Evolutionary conservation across 2,113 vertebrate genomes (phyloP), one percentile per base, ranked within the genome.

Genomic region (Callipepla squamata): DNA sequence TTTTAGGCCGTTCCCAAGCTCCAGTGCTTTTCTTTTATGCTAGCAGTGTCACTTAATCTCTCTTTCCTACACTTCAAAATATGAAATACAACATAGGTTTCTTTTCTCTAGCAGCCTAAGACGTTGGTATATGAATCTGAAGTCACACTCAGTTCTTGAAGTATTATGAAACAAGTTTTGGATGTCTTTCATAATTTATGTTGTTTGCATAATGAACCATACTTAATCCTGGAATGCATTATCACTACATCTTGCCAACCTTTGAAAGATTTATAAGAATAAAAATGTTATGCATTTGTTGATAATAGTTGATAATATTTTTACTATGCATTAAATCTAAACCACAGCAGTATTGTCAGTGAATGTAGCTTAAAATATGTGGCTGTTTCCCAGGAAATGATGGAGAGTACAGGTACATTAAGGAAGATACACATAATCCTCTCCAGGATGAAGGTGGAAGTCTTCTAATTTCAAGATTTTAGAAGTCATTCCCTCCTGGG

Each of bases 101-200:
- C 47, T 78, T 73, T 44, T 36, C 42, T 59, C 21, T 34, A n/a
- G n/a, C 42, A 83, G 72, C 65, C 47, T 74, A 70, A 95, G 50
- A 57, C 50, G 32, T 53, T 81, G 26, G 53, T 88, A 15, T 16
- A 17, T 55, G 34, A 50, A 25, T 77, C 75, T 91, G 11, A 89
- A 93, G 50, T 48, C 50, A 78, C 93, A 65, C 89, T 89, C 30
- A 74, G 13, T 63, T 89, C 80, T 87, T 91, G 44, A 79, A 94
- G 86, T 79, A 80, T 87, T 85, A 92, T 84, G 61, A 86, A 57
- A 67, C 48, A 81, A 51, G 81, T 74, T 91, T 82, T 25, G 28
- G 75, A 17, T 82, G 58, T 76, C 66, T 50, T 93, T 93, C 34
- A 87, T 95, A 77, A 93, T 94, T 93, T 59, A 91, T 85, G 45